Base-by-base conservation (phyloP, 1,140 invertebrate genomes). In the Triops longicaudatus region DNA sequence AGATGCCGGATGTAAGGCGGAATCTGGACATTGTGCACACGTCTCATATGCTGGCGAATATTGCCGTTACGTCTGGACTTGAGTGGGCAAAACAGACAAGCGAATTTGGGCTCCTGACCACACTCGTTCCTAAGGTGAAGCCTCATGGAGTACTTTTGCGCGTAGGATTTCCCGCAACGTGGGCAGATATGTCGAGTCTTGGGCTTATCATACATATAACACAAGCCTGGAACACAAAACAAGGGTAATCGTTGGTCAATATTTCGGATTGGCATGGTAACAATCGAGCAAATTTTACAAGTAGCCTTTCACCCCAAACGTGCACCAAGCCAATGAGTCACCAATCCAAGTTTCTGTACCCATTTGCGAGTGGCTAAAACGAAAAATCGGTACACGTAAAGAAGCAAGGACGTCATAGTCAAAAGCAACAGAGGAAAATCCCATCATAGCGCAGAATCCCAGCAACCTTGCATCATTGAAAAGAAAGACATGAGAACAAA, bases 31-130 rank as follows among this genome's bases (percentile, higher is more conserved):
- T 78, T 80, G 71, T 80, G 80, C 72, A 80, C 80, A 31, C 80
- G 73, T 28, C 79, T 79, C 78, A 80, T 78, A 74, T 80, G 80
- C 72, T 79, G 77, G 26, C 79, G 75, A 28, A 80, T 77, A 50
- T 80, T 79, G 26, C 79, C 80, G 77, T 80, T 80, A 78, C 80
- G 80, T 75, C 80, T 80, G 79, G 80, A 80, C 75, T 80, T 80
- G 78, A 79, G 80, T 76, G 79, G 80, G 78, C 83, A 84, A 42
- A 79, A 79, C 2, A 75, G 76, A 76, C 84, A 85, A 26, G 79
- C 79, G 78, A 88, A 87, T 80, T 87, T 85, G 17, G 80, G 79
- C 63, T 80, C 80, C 50, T 79, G 79, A 73, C 80, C 80, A 72
- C 80, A 80, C 78, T 80, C 81, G 79, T 79, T 79, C 78, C 79